phyloP scores from a whole-genome alignment of 2,797 vertebrate genomes.

The Gambelia wislizenii region DNA sequence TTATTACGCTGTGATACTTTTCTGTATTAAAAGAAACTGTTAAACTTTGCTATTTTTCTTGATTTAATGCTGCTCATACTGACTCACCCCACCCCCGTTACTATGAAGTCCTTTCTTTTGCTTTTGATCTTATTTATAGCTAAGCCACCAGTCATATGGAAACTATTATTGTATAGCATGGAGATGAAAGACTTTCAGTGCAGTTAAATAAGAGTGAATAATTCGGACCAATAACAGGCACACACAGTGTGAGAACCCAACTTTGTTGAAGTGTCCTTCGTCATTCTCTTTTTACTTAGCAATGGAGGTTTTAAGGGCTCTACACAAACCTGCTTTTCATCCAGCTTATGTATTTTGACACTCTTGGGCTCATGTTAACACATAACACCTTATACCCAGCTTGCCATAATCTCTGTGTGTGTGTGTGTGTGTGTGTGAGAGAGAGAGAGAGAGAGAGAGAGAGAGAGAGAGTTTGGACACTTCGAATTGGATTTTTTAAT shows the following conservation, averaged over 20 bases:
- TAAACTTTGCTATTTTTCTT: conserved; percentile 69
- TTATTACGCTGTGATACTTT: conserved; percentile 47
- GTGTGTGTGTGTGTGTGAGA: neutral
- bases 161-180: conserved; percentile 77
- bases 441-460: too few relatives aligned
- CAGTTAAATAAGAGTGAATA: conserved; percentile 77
- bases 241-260: conserved; percentile 63
- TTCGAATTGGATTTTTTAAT: neutral
- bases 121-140: conserved; percentile 87
- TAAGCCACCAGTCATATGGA: conserved; percentile 81
- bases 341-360: conserved; percentile 56
- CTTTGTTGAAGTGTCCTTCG: conserved; percentile 58
- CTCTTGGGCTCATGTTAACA: conserved; percentile 63
- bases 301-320: conserved; percentile 57
- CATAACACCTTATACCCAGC: conserved; percentile 31
- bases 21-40: conserved; percentile 30
- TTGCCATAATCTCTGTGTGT: neutral
- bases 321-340: conserved; percentile 68
- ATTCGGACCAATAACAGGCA: conserved; percentile 72
- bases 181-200: conserved; percentile 79
- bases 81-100: conserved; percentile 66
- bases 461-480: too few relatives aligned
- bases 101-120: conserved; percentile 81
- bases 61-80: conserved; percentile 78
- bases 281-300: conserved; percentile 64